Conservation (phyloP, 2,888 invertebrate species). For the Sisyra nigra region DNA sequence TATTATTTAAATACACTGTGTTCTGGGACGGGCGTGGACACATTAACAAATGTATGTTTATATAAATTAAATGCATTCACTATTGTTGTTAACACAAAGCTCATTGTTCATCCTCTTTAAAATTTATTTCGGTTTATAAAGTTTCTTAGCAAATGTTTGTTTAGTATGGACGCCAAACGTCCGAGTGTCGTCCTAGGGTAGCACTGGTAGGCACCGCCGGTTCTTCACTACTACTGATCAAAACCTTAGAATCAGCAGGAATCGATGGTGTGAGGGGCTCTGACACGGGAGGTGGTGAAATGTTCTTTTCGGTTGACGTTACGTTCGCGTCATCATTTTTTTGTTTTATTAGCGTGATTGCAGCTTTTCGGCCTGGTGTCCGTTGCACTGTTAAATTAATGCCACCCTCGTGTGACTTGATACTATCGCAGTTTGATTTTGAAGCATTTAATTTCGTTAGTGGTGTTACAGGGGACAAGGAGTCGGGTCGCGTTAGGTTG, state of each 20-base stretch:
- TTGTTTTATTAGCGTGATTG: conserved; percentile 24
- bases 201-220: too few species aligned
- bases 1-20: conserved; percentile 6
- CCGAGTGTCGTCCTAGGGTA: conserved; percentile 32
- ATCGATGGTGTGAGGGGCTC: conserved; percentile 3
- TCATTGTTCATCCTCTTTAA: not conserved
- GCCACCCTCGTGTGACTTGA: conserved; percentile 18
- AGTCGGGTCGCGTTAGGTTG: conserved; percentile 11
- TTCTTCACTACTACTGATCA: conserved; percentile 20
- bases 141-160: not conserved
- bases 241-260: conserved; percentile 21
- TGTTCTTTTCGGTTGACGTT: conserved; percentile 23
- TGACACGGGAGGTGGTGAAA: conserved; percentile 16
- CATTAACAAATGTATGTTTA: not conserved
- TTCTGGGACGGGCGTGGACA: conserved; percentile 6
- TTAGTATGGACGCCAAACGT: conserved; percentile 66
- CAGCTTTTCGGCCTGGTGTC: conserved; percentile 20
- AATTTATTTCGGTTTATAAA: not conserved
- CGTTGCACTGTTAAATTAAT: conserved; percentile 23
- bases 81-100: not conserved
- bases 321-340: conserved; percentile 24
- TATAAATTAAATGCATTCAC: not conserved
- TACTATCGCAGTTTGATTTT: conserved; percentile 12
- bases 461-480: conserved; percentile 4
- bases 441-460: conserved; percentile 2